A percentile compares a stretch with the other conserved stretches of the same genome.
Conservation (phyloP, 2,113 vertebrate genomes). For the Ciconia maguari region DNA sequence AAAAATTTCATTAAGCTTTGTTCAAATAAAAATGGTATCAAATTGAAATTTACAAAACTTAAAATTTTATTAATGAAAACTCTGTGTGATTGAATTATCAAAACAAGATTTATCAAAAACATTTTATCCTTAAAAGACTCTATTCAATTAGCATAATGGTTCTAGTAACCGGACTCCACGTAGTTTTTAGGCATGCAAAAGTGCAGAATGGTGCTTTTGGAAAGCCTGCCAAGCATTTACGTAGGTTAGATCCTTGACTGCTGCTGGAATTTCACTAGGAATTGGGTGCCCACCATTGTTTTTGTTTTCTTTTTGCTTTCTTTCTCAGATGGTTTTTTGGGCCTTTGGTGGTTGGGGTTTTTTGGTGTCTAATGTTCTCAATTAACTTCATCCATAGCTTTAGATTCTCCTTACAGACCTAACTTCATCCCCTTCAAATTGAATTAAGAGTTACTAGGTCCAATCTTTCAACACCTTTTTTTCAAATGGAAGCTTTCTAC, state of each 20-base stretch:
- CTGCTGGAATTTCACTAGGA: not conserved
- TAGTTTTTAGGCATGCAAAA: not conserved
- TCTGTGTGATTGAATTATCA: not conserved
- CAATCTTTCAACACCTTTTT: not conserved
- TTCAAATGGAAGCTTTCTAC: not conserved
- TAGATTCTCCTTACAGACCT: not conserved
- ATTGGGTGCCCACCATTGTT: too few relatives aligned
- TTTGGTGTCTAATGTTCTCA: not conserved
- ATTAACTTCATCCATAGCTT: not conserved
- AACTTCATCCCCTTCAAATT: not conserved
- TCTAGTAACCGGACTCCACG: not conserved
- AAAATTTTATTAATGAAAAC: slow-evolving; percentile 1
- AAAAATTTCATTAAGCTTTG: not conserved
- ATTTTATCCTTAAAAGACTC: not conserved
- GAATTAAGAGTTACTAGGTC: not conserved
- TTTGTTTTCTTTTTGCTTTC: not conserved
- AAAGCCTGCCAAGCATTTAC: not conserved
- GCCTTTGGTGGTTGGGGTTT: accelerated
- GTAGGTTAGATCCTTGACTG: not conserved
- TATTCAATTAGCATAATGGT: not conserved
- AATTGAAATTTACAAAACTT: not conserved
- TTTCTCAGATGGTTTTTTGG: accelerated
- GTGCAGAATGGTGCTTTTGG: not conserved
- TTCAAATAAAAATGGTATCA: not conserved
- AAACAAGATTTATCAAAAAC: not conserved